phyloP scores from a whole-genome alignment of 2,797 vertebrate species.

The Botia kubotai region DNA sequence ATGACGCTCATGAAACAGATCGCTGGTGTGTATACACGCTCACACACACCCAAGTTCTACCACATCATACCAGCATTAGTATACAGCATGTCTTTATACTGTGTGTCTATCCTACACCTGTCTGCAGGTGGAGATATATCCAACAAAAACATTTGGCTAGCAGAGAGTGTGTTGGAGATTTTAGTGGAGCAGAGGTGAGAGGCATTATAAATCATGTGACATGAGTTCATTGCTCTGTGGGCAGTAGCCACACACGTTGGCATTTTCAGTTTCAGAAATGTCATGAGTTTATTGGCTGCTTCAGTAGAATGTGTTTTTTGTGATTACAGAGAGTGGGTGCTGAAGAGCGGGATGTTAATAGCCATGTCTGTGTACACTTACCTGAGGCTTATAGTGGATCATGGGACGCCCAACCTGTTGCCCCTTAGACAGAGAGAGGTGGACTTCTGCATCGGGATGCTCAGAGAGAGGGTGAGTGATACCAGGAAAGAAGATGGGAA shows the following conservation, averaged over 20 bases:
- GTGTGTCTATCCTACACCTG: constrained; percentile 11
- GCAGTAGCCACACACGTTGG: no score
- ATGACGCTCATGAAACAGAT: constrained; percentile 99
- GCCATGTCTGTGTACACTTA: constrained; percentile 96
- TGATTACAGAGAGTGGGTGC: constrained; percentile 86
- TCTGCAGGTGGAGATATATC: constrained; percentile 90
- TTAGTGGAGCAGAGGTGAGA: constrained; percentile 89
- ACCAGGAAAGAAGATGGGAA: not conserved
- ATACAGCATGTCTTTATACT: not conserved
- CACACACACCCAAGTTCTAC: not conserved
- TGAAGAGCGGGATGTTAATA: constrained; percentile 91
- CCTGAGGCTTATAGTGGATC: constrained; percentile 93
- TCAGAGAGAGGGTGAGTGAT: constrained; percentile 85
- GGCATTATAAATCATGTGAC: not conserved
- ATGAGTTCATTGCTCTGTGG: not conserved
- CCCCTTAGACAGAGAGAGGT: constrained; percentile 92
- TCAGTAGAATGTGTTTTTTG: constrained; percentile 24
- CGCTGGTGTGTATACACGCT: constrained; percentile 79
- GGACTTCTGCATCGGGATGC: constrained; percentile 90
- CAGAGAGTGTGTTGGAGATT: constrained; percentile 92
- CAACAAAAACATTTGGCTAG: constrained; percentile 92
- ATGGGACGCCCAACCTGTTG: constrained; percentile 84
- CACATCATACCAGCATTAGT: not conserved
- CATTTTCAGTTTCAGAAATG: not conserved
- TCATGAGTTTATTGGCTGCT: constrained; percentile 16